Evolutionary conservation across 2,113 vertebrate genomes (phyloP).

Genomic region (Pseudorhombus dupliciocellatus): DNA sequence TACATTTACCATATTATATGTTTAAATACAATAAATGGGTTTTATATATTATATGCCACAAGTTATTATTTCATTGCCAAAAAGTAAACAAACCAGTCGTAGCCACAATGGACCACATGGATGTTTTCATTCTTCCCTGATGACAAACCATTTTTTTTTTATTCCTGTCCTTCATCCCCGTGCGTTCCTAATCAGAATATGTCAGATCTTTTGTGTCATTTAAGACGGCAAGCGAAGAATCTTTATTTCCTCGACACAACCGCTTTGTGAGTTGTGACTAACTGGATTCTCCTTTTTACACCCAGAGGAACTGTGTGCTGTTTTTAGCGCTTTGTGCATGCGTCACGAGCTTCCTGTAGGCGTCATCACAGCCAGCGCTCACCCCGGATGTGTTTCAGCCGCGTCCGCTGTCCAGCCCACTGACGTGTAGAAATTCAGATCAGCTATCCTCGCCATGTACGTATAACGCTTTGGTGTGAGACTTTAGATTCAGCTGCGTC

Average conservation of each 20-base stretch:
- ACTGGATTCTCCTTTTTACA: slow-evolving; percentile 32
- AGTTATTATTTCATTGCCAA: too few relatives aligned
- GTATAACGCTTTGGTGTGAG: slow-evolving; percentile 61
- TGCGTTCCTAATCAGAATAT: slow-evolving; percentile 28
- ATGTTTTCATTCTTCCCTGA: slow-evolving; percentile 8
- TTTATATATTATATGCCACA: too few relatives aligned
- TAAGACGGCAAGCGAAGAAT: slow-evolving; percentile 28
- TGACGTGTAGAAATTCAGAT: slow-evolving; percentile 6
- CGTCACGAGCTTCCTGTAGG: slow-evolving; percentile 35
- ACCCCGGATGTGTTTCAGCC: slow-evolving; percentile 28
- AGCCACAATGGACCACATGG: background rate
- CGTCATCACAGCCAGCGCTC: background rate
- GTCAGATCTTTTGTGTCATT: slow-evolving; percentile 20
- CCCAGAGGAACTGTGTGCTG: slow-evolving; percentile 45
- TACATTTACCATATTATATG: too few relatives aligned
- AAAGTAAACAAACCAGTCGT: too few relatives aligned
- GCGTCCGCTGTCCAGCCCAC: slow-evolving; percentile 34
- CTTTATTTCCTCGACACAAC: background rate
- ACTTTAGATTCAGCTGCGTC: slow-evolving; percentile 38
- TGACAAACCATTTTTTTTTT: background rate
- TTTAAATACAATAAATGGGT: too few relatives aligned
- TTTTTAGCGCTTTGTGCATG: slow-evolving; percentile 54
- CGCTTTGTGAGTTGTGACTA: slow-evolving; percentile 39
- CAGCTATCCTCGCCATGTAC: slow-evolving; percentile 37
- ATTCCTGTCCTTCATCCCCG: slow-evolving; percentile 24